Percentiles rank a stretch among this genome's conserved stretches.
These are phyloP conservation scores for Cryptoprocta ferox DNA, from an alignment of 2,797 vertebrate species.

Conservation along the genomic window DNA sequence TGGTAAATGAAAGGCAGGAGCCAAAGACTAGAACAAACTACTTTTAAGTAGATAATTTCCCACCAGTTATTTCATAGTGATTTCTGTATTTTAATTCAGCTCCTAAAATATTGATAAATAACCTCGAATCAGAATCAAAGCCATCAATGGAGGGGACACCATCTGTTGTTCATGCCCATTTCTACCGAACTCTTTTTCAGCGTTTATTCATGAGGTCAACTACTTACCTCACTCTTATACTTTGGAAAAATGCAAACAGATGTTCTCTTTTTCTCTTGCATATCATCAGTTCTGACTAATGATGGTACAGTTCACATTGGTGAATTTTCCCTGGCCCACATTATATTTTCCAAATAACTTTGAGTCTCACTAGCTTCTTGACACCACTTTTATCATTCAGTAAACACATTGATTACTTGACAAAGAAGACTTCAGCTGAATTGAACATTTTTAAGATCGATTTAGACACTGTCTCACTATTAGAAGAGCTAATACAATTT, in stretches of 20 bases:
- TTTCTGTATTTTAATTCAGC: slow-evolving; percentile 20
- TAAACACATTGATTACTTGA: slow-evolving; percentile 77
- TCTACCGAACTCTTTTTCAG: slow-evolving; percentile 1
- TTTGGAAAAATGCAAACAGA: slow-evolving; percentile 7
- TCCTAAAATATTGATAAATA: not conserved
- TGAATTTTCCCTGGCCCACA: slow-evolving; percentile 39
- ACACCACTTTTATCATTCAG: slow-evolving; percentile 71
- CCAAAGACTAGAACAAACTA: not conserved
- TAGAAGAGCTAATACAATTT: slow-evolving; percentile 66
- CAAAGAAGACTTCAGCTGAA: slow-evolving; percentile 71
- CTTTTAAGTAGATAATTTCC: not conserved
- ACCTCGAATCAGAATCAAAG: slow-evolving; percentile 29
- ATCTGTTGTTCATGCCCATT: not conserved
- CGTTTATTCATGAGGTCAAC: slow-evolving; percentile 55
- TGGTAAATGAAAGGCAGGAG: not conserved
- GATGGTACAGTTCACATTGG: slow-evolving; percentile 62
- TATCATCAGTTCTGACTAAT: slow-evolving; percentile 57
- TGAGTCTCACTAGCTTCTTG: slow-evolving; percentile 55
- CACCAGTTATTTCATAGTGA: not conserved
- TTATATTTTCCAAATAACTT: slow-evolving; percentile 59
- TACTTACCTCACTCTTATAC: slow-evolving; percentile 56
- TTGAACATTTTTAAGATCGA: slow-evolving; percentile 56
- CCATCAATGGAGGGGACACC: not conserved
- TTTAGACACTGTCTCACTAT: slow-evolving; percentile 67
- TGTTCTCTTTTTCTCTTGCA: slow-evolving; percentile 55